Conservation (phyloP, 92 coral and sea anemone species). For the Pocillopora meandrina region DNA sequence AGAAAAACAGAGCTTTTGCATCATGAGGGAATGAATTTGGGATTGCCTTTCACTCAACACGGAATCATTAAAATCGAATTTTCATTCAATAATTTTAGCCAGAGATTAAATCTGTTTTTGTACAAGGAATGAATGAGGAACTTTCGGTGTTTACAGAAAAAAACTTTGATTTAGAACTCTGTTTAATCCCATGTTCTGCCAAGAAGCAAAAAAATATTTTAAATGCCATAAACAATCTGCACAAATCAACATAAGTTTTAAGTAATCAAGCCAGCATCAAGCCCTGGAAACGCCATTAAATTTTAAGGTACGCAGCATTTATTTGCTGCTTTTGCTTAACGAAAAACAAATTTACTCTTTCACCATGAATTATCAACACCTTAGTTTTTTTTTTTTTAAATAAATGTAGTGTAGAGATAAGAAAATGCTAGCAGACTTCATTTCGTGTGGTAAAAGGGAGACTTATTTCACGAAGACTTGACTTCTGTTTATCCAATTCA, state of each 20-base stretch:
- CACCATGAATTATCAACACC: background rate
- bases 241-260: constrained; percentile 10
- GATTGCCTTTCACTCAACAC: too few relatives aligned
- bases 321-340: background rate
- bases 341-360: background rate
- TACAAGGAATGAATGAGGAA: too few relatives aligned
- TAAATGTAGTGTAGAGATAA: background rate
- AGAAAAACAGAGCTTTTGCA: too few relatives aligned
- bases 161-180: too few relatives aligned
- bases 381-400: background rate
- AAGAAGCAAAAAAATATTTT: background rate
- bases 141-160: too few relatives aligned
- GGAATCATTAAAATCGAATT: too few relatives aligned
- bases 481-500: background rate
- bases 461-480: background rate
- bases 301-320: background rate
- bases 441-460: background rate
- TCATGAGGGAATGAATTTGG: too few relatives aligned
- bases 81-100: too few relatives aligned
- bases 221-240: background rate
- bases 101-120: too few relatives aligned
- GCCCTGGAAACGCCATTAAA: background rate
- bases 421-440: background rate
- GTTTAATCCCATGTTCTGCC: too few relatives aligned
- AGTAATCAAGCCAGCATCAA: background rate